Evolutionary conservation across 2,797 vertebrate genomes (phyloP), one percentile per base, ranked within the genome.

Genomic region (Rhinella marina): DNA sequence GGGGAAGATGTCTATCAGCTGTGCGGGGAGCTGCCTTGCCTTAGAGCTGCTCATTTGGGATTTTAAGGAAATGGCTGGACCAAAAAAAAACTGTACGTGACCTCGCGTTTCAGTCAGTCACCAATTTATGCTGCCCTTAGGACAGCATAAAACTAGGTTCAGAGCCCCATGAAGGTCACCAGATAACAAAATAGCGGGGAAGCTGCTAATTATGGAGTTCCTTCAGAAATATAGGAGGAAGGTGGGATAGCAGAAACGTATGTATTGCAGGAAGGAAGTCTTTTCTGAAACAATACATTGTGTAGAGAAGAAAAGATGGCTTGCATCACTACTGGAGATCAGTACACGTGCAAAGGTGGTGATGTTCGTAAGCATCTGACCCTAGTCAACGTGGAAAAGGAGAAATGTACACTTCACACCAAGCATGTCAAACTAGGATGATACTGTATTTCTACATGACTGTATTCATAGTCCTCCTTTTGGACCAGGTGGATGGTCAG

Each of bases 261-360:
- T 73, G 32, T 81, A 75, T 16, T 10, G 79, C 16, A 76, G 86
- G 86, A 87, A 87, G 86, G 79, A 87, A 87, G 57, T 61, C 41
- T 59, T 73, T 70, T 25, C 56, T 25, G 23, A 29, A 25, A 85
- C 83, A 76, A 85, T 85, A 56, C 12, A 85, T 85, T 85, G 72
- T 77, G n/a, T 50, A 25, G 32, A 61, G 14, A 32, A 32, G n/a
- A 85, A 62, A 56, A 19, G 82, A 59, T 62, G 32, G 62, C 27
- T 50, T 72, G 6, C 73, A 52, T 76, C 64, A 57, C 52, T 10
- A 32, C 17, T 83, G 81, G 66, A 83, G 64, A 83, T 21, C 27
- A 32, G 80, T 11, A 73, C 16, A 82, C 14, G 64, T 13, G 68
- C 52, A 32, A 83, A 83, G 9, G 81, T 57, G 12, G 11, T 54